Evolutionary conservation across 2,888 invertebrate species (phyloP), one percentile per base, ranked within the genome.

Genomic region (Patella pellucida): DNA sequence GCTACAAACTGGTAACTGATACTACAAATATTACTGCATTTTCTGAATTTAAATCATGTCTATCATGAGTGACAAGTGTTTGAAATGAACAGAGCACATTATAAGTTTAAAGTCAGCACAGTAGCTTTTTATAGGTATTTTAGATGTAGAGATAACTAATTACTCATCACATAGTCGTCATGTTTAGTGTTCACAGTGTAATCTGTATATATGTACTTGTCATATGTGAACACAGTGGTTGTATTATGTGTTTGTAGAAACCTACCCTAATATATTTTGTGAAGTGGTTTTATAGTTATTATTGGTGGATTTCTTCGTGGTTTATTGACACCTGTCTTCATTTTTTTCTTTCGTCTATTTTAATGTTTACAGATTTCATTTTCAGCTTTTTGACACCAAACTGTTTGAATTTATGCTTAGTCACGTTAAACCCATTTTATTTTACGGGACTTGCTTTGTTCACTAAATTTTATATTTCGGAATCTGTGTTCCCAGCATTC

Each of bases 261-360:
- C 51, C 51, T 27, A n/a, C 19, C 69, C 19, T 69, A 27, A n/a
- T 69, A 41, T 56, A 19, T 62, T 62, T 69, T 41, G 41, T 51
- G 12, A 51, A 50, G 41, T 69, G 69, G 41, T 69, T 41, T 69
- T 62, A 19, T 62, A 19, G 62, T 62, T 62, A 19, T 69, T 69
- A n/a, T 69, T 69, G 69, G 50, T 69, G 69, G 41, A 23, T 50
- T 41, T 69, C 11, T 19, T 69, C 31, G 50, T 69, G 41, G 69
- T 51, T 69, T 69, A 41, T 69, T 69, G 69, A 50, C 69, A 62
- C 62, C 62, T 62, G 62, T 11, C 19, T 23, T 62, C 23, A 23
- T 12, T 19, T 62, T 62, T 23, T 23, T 62, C 23, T 62, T 62
- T 62, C 62, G 41, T 41, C 41, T 23, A 23, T 19, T 62, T 62